Evolutionary conservation across 2,113 vertebrate species (phyloP).

Genomic region (Pyxicephalus adspersus): DNA sequence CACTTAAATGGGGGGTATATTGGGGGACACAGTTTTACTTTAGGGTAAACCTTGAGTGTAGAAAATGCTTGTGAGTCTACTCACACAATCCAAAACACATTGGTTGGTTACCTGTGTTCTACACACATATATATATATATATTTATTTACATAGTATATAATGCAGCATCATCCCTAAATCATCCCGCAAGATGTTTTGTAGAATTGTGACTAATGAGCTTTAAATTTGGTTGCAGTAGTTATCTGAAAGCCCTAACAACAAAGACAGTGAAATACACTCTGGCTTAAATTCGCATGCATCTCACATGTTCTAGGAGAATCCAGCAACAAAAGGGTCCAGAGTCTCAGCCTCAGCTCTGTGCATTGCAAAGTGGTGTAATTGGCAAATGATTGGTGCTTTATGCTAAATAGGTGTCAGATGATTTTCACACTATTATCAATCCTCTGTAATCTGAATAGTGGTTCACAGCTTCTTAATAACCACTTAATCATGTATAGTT

Average conservation of each 20-base stretch:
- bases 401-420: slow-evolving; percentile 51
- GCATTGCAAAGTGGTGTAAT: slow-evolving; percentile 50
- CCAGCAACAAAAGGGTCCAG: slow-evolving; percentile 35
- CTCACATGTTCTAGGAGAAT: slow-evolving; percentile 47
- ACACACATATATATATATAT: too few relatives aligned
- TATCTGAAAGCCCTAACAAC: slow-evolving; percentile 18
- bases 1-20: too few relatives aligned
- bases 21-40: too few relatives aligned
- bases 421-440: slow-evolving; percentile 53
- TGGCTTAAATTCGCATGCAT: slow-evolving; percentile 47
- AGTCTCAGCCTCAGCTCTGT: slow-evolving; percentile 32
- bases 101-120: too few relatives aligned
- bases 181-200: too few relatives aligned
- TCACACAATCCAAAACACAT: background rate
- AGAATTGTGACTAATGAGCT: background rate
- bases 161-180: too few relatives aligned
- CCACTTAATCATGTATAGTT: slow-evolving; percentile 40
- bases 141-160: too few relatives aligned
- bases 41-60: too few relatives aligned
- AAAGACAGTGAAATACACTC: slow-evolving; percentile 7
- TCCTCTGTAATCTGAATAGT: slow-evolving; percentile 49
- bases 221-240: background rate
- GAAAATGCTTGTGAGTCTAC: too few relatives aligned
- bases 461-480: slow-evolving; percentile 52
- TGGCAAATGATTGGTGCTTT: slow-evolving; percentile 56